A percentile compares a stretch with the other conserved stretches of the same genome.
phyloP scores from a whole-genome alignment of 2,113 vertebrate species.

The Passer montanus region DNA sequence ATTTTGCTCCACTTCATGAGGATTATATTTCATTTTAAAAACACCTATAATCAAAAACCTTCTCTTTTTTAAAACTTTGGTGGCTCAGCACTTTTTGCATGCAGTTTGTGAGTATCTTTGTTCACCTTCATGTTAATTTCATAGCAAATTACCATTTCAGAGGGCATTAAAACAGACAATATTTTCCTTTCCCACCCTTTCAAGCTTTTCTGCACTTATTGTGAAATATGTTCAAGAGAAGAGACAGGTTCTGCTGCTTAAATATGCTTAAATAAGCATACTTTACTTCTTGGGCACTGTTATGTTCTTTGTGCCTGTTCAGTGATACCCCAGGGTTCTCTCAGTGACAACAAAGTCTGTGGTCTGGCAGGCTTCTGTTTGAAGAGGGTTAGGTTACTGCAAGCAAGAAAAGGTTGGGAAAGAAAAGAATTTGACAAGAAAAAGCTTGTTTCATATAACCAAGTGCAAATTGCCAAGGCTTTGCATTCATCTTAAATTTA shows the following conservation, averaged over 20 bases:
- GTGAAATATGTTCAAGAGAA: slow-evolving; percentile 8
- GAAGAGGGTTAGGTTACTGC: slow-evolving; percentile 21
- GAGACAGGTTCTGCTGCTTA: slow-evolving; percentile 44
- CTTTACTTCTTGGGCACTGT: neutral
- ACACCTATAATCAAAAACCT: neutral
- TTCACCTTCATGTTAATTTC: neutral
- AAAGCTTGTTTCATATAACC: slow-evolving; percentile 6
- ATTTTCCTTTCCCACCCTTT: slow-evolving; percentile 10
- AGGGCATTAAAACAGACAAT: neutral
- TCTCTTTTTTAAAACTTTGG: neutral
- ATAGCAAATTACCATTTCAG: slow-evolving; percentile 27
- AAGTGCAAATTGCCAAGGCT: neutral
- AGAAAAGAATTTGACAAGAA: slow-evolving; percentile 4
- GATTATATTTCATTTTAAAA: neutral
- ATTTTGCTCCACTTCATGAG: neutral
- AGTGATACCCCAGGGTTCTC: neutral
- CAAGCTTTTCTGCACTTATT: neutral
- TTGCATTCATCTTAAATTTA: neutral
- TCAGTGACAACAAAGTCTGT: slow-evolving; percentile 6
- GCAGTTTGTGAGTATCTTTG: neutral
- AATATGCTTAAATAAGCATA: neutral
- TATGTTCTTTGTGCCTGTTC: slow-evolving; percentile 12
- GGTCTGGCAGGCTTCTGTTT: slow-evolving; percentile 15
- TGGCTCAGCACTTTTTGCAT: neutral
- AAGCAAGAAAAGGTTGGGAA: slow-evolving; percentile 19